Conservation (phyloP, 1,140 invertebrate species). For the Solenopsis fugax region DNA sequence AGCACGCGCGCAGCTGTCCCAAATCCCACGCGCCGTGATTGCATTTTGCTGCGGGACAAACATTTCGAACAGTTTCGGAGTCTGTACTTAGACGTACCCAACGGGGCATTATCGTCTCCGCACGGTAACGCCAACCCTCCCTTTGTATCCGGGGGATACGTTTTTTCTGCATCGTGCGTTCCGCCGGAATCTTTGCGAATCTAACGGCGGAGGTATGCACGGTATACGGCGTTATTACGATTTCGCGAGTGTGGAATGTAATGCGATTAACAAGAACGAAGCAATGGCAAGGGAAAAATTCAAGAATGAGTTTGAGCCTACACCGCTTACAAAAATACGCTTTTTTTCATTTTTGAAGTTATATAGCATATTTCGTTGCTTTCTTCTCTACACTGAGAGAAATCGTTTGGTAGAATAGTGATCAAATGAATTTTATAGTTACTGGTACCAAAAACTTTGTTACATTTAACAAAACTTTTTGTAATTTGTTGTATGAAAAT, state of each 20-base stretch:
- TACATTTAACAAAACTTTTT: too few relatives aligned
- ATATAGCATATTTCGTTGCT: not conserved
- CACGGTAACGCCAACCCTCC: conserved; percentile 9
- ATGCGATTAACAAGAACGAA: conserved; percentile 27
- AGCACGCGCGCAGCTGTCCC: conserved; percentile 83
- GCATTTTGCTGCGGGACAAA: conserved; percentile 80
- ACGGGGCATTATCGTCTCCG: conserved; percentile 57
- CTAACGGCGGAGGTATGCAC: not conserved
- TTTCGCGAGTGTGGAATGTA: conserved; percentile 19
- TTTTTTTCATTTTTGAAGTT: not conserved
- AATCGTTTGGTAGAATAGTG: too few relatives aligned
- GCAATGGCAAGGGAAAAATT: not conserved
- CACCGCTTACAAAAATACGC: not conserved
- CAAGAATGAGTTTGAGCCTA: not conserved
- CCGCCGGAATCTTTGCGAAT: conserved; percentile 15
- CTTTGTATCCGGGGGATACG: conserved; percentile 28
- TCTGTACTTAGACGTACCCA: conserved; percentile 74
- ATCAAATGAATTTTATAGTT: too few relatives aligned
- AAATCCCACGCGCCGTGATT: conserved; percentile 83
- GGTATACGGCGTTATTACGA: conserved; percentile 12
- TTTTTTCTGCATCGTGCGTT: conserved; percentile 9
- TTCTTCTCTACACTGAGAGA: too few relatives aligned
- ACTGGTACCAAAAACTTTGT: too few relatives aligned
- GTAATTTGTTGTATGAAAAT: too few relatives aligned
- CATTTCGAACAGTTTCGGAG: conserved; percentile 76